A percentile compares a stretch with the other conserved stretches of the same genome.
These are phyloP conservation scores for Amphilophus citrinellus DNA, from an alignment of 2,113 vertebrate genomes.

Conservation along the genomic window DNA sequence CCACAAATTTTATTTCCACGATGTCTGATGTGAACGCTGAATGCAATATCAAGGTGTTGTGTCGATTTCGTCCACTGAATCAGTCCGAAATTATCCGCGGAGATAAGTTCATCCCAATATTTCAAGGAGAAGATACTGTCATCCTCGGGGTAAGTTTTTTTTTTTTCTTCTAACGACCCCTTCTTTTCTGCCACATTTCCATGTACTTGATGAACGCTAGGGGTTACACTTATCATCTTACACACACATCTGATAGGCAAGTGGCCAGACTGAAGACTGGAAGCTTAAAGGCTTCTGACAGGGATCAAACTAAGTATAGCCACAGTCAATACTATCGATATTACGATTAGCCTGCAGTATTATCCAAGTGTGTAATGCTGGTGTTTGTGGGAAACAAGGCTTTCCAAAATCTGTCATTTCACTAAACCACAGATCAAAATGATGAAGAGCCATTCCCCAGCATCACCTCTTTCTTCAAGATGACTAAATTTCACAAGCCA, in stretches of 20 bases:
- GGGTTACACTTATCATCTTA: slow-evolving; percentile 43
- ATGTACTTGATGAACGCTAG: slow-evolving; percentile 13
- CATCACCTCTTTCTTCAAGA: neutral
- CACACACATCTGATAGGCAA: slow-evolving; percentile 25
- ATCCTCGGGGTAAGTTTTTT: slow-evolving; percentile 87
- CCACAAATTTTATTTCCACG: slow-evolving; percentile 51
- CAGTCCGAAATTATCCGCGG: slow-evolving; percentile 88
- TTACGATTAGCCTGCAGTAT: slow-evolving; percentile 41
- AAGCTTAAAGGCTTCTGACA: slow-evolving; percentile 25
- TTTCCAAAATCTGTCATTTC: slow-evolving; percentile 18
- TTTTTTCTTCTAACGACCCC: slow-evolving; percentile 27
- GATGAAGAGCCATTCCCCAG: neutral
- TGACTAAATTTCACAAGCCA: slow-evolving; percentile 15
- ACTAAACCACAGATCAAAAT: slow-evolving; percentile 4
- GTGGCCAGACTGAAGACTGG: slow-evolving; percentile 33
- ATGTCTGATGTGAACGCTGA: slow-evolving; percentile 90
- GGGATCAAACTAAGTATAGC: slow-evolving; percentile 57
- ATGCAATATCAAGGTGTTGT: slow-evolving; percentile 95
- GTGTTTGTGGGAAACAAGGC: neutral
- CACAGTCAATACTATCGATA: slow-evolving; percentile 12
- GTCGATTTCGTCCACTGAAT: slow-evolving; percentile 92
- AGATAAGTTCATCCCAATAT: slow-evolving; percentile 91
- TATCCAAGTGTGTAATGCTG: slow-evolving; percentile 20
- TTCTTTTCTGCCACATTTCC: slow-evolving; percentile 8
- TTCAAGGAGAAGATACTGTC: slow-evolving; percentile 89